Conservation (phyloP, 2,113 vertebrate species). For the Ptilonorhynchus violaceus region DNA sequence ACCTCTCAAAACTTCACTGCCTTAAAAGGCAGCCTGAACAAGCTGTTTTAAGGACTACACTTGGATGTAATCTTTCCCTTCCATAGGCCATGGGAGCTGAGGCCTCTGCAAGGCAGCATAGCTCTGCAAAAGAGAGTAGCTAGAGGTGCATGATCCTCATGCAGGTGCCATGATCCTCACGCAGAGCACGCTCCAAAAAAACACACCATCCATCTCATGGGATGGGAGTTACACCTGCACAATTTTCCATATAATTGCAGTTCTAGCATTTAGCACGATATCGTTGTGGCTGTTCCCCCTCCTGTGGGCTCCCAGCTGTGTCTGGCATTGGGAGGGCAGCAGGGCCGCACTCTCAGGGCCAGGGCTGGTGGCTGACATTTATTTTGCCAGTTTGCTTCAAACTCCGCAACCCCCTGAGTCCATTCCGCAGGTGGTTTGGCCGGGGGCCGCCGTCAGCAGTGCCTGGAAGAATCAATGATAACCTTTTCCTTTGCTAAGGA, state of each 20-base stretch:
- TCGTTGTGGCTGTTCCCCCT: rapidly evolving
- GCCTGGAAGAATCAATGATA: not conserved
- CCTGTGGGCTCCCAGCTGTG: not conserved
- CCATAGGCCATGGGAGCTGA: not conserved
- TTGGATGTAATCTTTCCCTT: not conserved
- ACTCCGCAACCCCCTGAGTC: not conserved
- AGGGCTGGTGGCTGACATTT: not conserved
- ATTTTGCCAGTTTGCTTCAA: not conserved
- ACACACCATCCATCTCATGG: too few species aligned
- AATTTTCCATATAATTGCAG: not conserved
- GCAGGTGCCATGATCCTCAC: rapidly evolving
- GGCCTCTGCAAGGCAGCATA: not conserved
- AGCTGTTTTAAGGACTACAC: not conserved
- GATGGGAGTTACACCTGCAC: not conserved
- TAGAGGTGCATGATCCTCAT: not conserved
- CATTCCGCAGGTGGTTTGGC: not conserved
- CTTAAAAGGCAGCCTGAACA: not conserved
- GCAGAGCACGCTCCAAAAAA: not conserved
- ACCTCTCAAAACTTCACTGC: not conserved
- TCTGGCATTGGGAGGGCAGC: not conserved
- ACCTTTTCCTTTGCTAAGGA: conserved; percentile 11
- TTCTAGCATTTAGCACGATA: not conserved
- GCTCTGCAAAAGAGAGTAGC: not conserved
- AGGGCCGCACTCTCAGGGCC: not conserved
- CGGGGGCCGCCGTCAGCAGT: rapidly evolving